These are phyloP conservation scores for Podabrus alpinus DNA, from an alignment of 2,888 invertebrate genomes.

Conservation along the genomic window DNA sequence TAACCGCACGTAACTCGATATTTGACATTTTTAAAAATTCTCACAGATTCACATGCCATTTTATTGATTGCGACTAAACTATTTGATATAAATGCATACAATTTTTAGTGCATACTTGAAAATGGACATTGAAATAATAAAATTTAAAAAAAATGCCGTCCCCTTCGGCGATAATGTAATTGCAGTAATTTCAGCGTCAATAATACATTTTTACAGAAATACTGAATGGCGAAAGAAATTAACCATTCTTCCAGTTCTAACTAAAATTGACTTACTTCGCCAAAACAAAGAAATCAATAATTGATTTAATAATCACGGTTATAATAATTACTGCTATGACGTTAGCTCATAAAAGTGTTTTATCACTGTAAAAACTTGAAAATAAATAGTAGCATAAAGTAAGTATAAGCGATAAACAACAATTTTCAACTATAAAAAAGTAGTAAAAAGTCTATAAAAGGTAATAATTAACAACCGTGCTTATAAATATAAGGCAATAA, in stretches of 20 bases:
- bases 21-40: no score
- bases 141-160: no score
- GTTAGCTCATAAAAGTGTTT: neutral
- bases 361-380: conserved; percentile 4
- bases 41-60: no score
- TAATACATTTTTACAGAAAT: neutral
- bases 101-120: no score
- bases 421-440: conserved; percentile 16
- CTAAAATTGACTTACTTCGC: neutral
- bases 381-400: conserved; percentile 12
- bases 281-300: neutral
- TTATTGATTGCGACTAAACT: no score
- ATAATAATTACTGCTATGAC: neutral
- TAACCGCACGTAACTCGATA: no score
- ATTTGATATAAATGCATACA: no score
- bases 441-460: conserved; percentile 15
- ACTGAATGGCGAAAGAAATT: neutral
- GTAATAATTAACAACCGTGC: conserved; percentile 7
- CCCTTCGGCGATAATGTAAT: no score
- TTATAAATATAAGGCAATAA: conserved; percentile 10
- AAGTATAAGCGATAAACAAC: conserved; percentile 9
- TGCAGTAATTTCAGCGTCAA: neutral
- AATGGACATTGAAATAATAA: no score
- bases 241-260: neutral
- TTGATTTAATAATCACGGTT: neutral